Evolutionary conservation across 1,140 invertebrate genomes (phyloP).

Genomic region (Helicoverpa zea): DNA sequence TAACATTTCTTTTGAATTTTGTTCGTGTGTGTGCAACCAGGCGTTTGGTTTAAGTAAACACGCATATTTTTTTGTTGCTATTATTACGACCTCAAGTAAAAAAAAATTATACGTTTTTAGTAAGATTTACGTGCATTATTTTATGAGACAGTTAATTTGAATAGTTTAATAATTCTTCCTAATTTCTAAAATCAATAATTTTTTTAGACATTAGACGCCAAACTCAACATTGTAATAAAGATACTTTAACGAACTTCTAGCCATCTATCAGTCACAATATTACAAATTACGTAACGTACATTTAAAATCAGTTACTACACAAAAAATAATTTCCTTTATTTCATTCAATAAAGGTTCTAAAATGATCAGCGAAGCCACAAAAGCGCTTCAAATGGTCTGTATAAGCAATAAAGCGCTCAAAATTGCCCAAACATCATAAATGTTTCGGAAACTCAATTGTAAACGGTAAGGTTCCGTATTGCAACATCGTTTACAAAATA

Average conservation of each 20-base stretch:
- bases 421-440: constrained; percentile 35
- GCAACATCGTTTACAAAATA: constrained; percentile 31
- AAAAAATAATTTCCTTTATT: no score
- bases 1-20: constrained; percentile 1
- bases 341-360: not conserved
- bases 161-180: no score
- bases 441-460: not conserved
- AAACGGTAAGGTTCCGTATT: constrained; percentile 40
- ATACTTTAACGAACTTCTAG: no score
- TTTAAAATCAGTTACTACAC: no score
- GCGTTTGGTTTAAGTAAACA: not conserved
- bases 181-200: no score
- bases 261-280: no score
- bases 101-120: not conserved
- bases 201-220: no score
- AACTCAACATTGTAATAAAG: no score
- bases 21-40: not conserved
- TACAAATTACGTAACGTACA: no score
- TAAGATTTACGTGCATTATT: no score
- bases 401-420: constrained; percentile 1
- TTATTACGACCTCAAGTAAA: not conserved
- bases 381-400: constrained; percentile 1
- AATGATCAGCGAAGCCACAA: not conserved
- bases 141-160: no score
- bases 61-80: not conserved